Base-by-base conservation (phyloP, 2,888 invertebrate genomes). In the Perithous albicinctus region DNA sequence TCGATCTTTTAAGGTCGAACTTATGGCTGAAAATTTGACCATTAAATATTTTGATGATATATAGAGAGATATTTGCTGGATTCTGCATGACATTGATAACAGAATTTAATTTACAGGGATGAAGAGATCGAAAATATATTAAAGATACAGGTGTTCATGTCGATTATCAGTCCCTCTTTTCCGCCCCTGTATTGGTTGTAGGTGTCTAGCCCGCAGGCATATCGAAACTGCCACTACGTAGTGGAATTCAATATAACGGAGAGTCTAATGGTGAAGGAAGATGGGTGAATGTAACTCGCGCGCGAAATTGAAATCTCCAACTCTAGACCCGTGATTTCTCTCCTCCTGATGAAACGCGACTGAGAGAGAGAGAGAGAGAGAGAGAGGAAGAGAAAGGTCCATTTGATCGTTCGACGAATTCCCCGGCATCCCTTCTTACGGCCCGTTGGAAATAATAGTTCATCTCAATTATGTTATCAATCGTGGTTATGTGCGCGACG, bases 261-360 rank as follows among this genome's bases (percentile, higher is more conserved):
- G n/a, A 63, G n/a, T 67, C 54, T 69, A 20, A 41, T 18, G 56
- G 38, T 43, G 35, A 73, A 61, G 67, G 38, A 75, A 79, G 56
- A 67, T 64, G 56, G 61, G 81, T n/a, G 59, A 81, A 78, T 82
- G 64, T 82, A 75, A 82, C 78, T 78, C 81, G 81, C 70, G 81
- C 81, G 81, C 74, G 81, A 82, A 82, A 82, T 82, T 82, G 81
- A 78, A 82, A 82, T 82, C 78, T 74, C 78, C 56, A 38, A 63
- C 56, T 69, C 69, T 41, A 48, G 69, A 29, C 18, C 18, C 56
- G 59, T 59, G 64, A 56, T 74, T 75, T 59, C 56, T 59, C 56
- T 48, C 69, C 46, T 67, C 66, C 48, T 18, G 18, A 15, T 38
- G 70, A 23, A 4, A 29, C 23, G 20, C 20, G 32, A 18, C 41